Evolutionary conservation across 2,113 vertebrate genomes (phyloP), one percentile per base, ranked within the genome.

Genomic region (Campylorhamphus procurvoides): DNA sequence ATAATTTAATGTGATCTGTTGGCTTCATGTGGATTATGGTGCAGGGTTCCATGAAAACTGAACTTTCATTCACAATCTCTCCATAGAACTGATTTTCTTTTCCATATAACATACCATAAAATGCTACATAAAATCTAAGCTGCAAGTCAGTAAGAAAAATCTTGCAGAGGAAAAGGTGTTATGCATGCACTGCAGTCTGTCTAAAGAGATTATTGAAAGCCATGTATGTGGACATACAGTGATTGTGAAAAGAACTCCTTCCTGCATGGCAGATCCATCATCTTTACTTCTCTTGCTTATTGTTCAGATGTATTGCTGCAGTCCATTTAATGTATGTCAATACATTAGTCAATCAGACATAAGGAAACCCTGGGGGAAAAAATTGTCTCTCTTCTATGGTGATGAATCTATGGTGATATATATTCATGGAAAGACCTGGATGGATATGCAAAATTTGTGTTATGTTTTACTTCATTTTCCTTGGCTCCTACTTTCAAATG

Each of bases 321-420:
- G 23, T 33, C 22, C 35, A 74, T 23, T 64, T 77, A 94, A 64
- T 20, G 6, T 59, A 80, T 84, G 39, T 67, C 55, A 73, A 62
- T 58, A 40, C 6, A 37, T 63, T 68, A 53, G n/a, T 87, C 59
- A 81, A 55, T 50, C 37, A 84, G 28, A 53, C 15, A 71, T 44
- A 58, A 76, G 35, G 40, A n/a, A 81, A 73, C 23, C 4, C 9
- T 2, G 12, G 8, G 1, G 8, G 1, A 3, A 4, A 9, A 31
- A 64, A 12, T 18, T 19, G 8, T 64, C 7, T 60, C 5, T 52
- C 16, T 42, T 37, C 37, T 37, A 37, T 37, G 37, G 37, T 37
- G 37, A 37, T 37, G 37, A 37, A 37, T 83, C 56, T 37, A 46
- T 2, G 3, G 50, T 60, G 33, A 14, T 47, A 62, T 5, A 12